Conservation (phyloP, 1,140 invertebrate genomes). For the Hycleus cichorii region DNA sequence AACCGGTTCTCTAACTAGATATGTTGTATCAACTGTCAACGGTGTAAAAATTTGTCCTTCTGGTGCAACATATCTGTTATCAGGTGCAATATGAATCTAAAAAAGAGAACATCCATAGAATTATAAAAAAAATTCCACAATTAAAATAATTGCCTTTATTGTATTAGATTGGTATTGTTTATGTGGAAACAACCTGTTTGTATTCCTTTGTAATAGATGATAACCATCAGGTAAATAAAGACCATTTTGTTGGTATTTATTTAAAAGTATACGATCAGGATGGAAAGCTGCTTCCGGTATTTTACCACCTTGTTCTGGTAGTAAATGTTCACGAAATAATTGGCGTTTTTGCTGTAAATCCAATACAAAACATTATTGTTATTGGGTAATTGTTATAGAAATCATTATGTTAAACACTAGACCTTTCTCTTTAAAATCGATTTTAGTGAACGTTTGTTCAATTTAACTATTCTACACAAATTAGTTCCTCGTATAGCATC, state of each 20-base stretch:
- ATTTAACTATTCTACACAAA: no score
- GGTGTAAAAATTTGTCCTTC: conserved; percentile 35
- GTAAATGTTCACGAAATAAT: conserved; percentile 56
- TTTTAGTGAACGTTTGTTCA: no score
- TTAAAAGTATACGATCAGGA: conserved; percentile 52
- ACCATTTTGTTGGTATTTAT: conserved; percentile 56
- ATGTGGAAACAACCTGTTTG: conserved; percentile 26
- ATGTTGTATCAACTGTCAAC: conserved; percentile 43
- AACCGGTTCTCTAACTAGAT: conserved; percentile 38
- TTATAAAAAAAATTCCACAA: no score
- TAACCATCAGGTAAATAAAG: conserved; percentile 54
- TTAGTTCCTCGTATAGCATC: no score
- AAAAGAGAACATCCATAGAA: background rate
- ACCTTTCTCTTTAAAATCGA: no score
- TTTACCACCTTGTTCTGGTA: conserved; percentile 55
- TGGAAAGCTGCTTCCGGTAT: conserved; percentile 58
- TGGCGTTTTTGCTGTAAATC: conserved; percentile 47
- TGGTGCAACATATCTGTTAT: conserved; percentile 41
- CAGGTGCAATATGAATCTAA: conserved; percentile 5
- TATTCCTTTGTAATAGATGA: conserved; percentile 45
- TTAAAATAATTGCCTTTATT: conserved; percentile 36
- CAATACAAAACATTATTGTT: background rate
- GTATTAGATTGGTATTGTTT: conserved; percentile 20
- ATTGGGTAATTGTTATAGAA: background rate
- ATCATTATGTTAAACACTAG: no score